These are phyloP conservation scores for Cecidostiba fungosa DNA, from an alignment of 2,888 invertebrate species.

Conservation along the genomic window DNA sequence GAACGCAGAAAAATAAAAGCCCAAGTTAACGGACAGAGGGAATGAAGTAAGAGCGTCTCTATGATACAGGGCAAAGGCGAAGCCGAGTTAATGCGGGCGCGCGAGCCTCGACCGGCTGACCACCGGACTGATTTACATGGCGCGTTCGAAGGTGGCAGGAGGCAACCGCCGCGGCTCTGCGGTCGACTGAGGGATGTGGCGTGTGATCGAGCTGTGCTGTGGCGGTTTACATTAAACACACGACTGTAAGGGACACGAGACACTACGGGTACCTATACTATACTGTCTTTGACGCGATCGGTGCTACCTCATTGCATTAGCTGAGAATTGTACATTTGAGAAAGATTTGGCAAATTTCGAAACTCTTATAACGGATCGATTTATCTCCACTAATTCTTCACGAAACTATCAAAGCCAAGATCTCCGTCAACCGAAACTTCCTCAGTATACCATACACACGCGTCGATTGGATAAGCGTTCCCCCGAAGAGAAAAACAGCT, in stretches of 20 bases:
- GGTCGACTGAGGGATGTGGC: conserved; percentile 77
- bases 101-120: conserved; percentile 72
- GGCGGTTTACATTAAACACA: conserved; percentile 73
- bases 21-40: neutral
- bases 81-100: conserved; percentile 78
- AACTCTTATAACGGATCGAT: neutral
- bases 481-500: conserved; percentile 25
- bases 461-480: neutral
- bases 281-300: neutral
- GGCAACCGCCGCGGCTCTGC: conserved; percentile 69
- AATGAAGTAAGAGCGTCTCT: neutral
- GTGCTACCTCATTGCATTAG: neutral
- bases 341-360: neutral
- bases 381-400: neutral
- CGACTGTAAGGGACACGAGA: conserved; percentile 53
- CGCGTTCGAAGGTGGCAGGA: conserved; percentile 67
- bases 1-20: too few relatives aligned
- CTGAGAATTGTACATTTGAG: neutral
- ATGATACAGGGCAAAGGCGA: conserved; percentile 24
- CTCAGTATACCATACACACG: too few relatives aligned
- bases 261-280: neutral
- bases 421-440: neutral
- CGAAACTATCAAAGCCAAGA: conserved; percentile 25
- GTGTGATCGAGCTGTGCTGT: conserved; percentile 70
- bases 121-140: conserved; percentile 79